Conservation (phyloP, 1,140 invertebrate genomes). For the Drosophila cardini region DNA sequence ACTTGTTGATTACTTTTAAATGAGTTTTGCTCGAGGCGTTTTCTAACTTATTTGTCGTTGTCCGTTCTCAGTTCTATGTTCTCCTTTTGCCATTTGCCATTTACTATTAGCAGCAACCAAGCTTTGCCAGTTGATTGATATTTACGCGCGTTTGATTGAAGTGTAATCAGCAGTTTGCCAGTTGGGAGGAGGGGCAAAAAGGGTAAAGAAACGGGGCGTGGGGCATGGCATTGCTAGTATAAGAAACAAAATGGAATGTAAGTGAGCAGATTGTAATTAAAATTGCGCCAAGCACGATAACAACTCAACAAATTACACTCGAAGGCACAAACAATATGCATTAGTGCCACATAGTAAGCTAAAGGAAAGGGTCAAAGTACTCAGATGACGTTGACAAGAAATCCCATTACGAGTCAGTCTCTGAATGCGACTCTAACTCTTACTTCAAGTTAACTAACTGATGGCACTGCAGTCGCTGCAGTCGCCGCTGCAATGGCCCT, state of each 20-base stretch:
- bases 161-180: slow-evolving; percentile 74
- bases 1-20: slow-evolving; percentile 83
- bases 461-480: slow-evolving; percentile 72
- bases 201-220: slow-evolving; percentile 15
- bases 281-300: slow-evolving; percentile 64
- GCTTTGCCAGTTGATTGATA: slow-evolving; percentile 67
- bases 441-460: slow-evolving; percentile 33
- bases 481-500: slow-evolving; percentile 48
- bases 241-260: slow-evolving; percentile 75
- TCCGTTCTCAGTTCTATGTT: slow-evolving; percentile 15
- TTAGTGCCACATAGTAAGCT: slow-evolving; percentile 45
- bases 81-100: not conserved
- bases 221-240: slow-evolving; percentile 52
- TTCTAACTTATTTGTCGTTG: slow-evolving; percentile 42
- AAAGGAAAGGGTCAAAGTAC: slow-evolving; percentile 67
- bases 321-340: slow-evolving; percentile 78
- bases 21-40: slow-evolving; percentile 72
- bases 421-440: slow-evolving; percentile 6
- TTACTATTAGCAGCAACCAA: not conserved
- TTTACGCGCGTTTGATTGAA: slow-evolving; percentile 79
- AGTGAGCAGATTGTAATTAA: slow-evolving; percentile 82
- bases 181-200: slow-evolving; percentile 33
- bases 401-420: slow-evolving; percentile 10
- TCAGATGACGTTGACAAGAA: slow-evolving; percentile 42
- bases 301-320: slow-evolving; percentile 71